phyloP scores from a whole-genome alignment of 2,888 invertebrate species.

The Pimpla rufipes region DNA sequence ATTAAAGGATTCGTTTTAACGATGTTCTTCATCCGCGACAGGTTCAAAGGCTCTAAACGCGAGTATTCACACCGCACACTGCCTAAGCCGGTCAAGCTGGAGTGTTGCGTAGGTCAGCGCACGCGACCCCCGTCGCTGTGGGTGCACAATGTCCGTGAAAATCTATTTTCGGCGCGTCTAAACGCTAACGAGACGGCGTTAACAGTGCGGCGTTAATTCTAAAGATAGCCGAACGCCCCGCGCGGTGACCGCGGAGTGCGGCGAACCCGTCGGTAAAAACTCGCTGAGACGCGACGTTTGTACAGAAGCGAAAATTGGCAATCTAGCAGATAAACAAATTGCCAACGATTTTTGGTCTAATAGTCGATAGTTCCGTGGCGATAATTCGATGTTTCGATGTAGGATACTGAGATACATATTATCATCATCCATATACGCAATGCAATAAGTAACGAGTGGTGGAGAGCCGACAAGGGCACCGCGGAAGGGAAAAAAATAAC shows the following conservation, averaged over 20 bases:
- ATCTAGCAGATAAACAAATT: conserved; percentile 32
- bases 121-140: conserved; percentile 20
- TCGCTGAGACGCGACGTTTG: background rate
- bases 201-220: conserved; percentile 47
- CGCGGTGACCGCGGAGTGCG: conserved; percentile 15
- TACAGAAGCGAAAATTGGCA: conserved; percentile 13
- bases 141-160: conserved; percentile 9
- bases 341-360: conserved; percentile 60
- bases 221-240: conserved; percentile 45
- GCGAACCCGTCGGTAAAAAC: conserved; percentile 9
- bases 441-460: conserved; percentile 60
- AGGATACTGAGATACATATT: conserved; percentile 51
- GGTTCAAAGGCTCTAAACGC: conserved; percentile 22
- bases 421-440: conserved; percentile 61
- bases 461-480: background rate
- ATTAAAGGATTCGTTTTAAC: conserved; percentile 19
- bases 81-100: conserved; percentile 10
- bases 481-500: conserved; percentile 36
- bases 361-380: conserved; percentile 64
- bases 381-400: conserved; percentile 70
- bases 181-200: conserved; percentile 38
- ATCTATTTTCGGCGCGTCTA: conserved; percentile 56
- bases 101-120: conserved; percentile 44
- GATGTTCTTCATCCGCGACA: background rate
- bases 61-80: conserved; percentile 19